A percentile compares a stretch with the other conserved stretches of the same genome.
Evolutionary conservation across 1,140 invertebrate genomes (phyloP).

Genomic region (Marisa cornuarietis): DNA sequence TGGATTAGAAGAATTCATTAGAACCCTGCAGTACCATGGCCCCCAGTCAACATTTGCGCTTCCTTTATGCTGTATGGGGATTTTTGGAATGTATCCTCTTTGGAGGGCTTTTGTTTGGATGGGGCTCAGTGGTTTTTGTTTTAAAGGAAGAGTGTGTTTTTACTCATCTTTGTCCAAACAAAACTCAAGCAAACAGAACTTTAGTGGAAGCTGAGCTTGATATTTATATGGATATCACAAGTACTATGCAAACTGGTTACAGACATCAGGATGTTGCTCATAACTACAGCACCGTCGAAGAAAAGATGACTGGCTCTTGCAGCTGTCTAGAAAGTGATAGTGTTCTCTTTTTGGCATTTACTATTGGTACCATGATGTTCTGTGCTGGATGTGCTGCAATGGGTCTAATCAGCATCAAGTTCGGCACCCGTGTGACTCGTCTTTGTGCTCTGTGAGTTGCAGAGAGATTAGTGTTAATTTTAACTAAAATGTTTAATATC

Average conservation of each 20-base stretch:
- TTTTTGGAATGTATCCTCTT: constrained; percentile 43
- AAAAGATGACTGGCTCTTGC: neutral
- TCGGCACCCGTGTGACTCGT: constrained; percentile 47
- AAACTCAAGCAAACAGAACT: neutral
- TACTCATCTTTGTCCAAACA: constrained; percentile 18
- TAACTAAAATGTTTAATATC: no score
- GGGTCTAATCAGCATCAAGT: constrained; percentile 45
- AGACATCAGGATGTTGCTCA: neutral
- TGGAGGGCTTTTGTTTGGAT: constrained; percentile 47
- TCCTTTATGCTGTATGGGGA: constrained; percentile 37
- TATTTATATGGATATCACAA: neutral
- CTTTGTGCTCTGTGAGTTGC: constrained; percentile 46
- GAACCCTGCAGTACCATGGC: neutral
- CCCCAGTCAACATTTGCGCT: constrained; percentile 19
- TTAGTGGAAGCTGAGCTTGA: neutral
- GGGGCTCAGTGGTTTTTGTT: constrained; percentile 49
- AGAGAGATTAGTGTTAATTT: no score
- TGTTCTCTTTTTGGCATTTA: constrained; percentile 46
- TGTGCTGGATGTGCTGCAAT: constrained; percentile 46
- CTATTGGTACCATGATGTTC: constrained; percentile 47
- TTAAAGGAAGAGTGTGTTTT: constrained; percentile 47
- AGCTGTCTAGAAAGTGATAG: constrained; percentile 42
- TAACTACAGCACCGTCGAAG: neutral
- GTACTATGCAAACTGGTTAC: neutral
- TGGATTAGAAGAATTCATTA: no score